Base-by-base conservation (phyloP, 2,888 invertebrate genomes). In the Platypus cylindrus region DNA sequence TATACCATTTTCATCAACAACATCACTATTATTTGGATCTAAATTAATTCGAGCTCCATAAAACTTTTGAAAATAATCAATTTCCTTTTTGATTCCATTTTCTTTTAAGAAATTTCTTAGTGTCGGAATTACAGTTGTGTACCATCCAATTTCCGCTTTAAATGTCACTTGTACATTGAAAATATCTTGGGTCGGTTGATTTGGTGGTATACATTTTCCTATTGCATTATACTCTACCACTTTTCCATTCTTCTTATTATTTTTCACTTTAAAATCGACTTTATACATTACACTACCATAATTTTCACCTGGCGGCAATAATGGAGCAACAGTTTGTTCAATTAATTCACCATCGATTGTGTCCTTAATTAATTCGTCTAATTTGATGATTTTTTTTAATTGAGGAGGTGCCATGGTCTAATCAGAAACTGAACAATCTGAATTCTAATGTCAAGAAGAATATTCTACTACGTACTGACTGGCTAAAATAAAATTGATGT, bases 151-250 rank as follows among this genome's bases (percentile, higher is more conserved):
- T 51, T 73, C 72, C 3, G 68, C 65, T 2, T 54, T 50, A 38
- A 70, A 68, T 0, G 68, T 67, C 2, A 59, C 55, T 34, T 63
- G 56, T 4, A 64, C 65, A 37, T 68, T 59, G 45, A 71, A 71
- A 1, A 69, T 41, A 15, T 58, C 45, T 47, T 62, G 60, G n/a
- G 20, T 27, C 16, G 20, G 13, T 13, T 26, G 1, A 11, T 33
- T 33, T 3, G 17, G 24, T n/a, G 33, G 33, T 4, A 27, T 33
- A 27, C 34, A 34, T 26, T 34, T 34, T 11, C 28, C 34, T 11
- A 28, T 28, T 8, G 34, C 27, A 28, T 28, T 20, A 17, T 34
- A 28, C n/a, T 13, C 28, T n/a, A n/a, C n/a, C n/a, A n/a, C n/a
- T 13, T 33, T 13, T 5, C 14, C 14, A 33, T 41, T 26, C 17